Conservation (phyloP, 2,888 invertebrate species). For the Drosophila emarginata region DNA sequence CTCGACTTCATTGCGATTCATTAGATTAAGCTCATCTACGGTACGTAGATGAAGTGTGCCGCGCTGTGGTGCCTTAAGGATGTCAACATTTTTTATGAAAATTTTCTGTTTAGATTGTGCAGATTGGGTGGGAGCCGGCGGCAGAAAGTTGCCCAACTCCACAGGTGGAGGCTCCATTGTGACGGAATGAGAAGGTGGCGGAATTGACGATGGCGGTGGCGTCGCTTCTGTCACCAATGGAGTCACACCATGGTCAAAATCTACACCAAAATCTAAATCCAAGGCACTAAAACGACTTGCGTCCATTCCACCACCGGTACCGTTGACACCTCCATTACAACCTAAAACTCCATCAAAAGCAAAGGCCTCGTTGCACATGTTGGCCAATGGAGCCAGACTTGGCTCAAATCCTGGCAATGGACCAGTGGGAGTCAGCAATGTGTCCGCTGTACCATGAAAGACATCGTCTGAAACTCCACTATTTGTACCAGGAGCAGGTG, state of each 20-base stretch:
- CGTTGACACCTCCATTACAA: slow-evolving; percentile 25
- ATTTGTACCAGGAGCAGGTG: not conserved
- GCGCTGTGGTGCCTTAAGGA: slow-evolving; percentile 77
- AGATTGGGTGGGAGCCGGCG: slow-evolving; percentile 18
- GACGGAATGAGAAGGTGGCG: not conserved
- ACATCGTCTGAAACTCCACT: slow-evolving; percentile 30
- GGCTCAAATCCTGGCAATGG: slow-evolving; percentile 56
- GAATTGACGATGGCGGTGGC: slow-evolving; percentile 33
- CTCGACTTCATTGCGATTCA: slow-evolving; percentile 82
- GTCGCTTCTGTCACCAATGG: slow-evolving; percentile 55
- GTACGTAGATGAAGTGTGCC: slow-evolving; percentile 81
- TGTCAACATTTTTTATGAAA: slow-evolving; percentile 80
- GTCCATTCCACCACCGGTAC: slow-evolving; percentile 32
- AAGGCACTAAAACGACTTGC: slow-evolving; percentile 57
- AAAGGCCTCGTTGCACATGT: slow-evolving; percentile 58
- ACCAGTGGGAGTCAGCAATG: slow-evolving; percentile 54
- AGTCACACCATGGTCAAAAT: slow-evolving; percentile 53
- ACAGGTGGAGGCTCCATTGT: slow-evolving; percentile 26
- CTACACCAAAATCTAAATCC: slow-evolving; percentile 63
- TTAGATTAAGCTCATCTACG: slow-evolving; percentile 81
- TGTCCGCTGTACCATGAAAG: slow-evolving; percentile 37
- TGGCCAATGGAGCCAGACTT: slow-evolving; percentile 47
- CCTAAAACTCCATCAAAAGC: slow-evolving; percentile 58
- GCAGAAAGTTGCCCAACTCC: slow-evolving; percentile 46
- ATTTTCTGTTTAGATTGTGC: slow-evolving; percentile 74